These are phyloP conservation scores for Venturia canescens DNA, from an alignment of 1,140 invertebrate species.

Conservation along the genomic window DNA sequence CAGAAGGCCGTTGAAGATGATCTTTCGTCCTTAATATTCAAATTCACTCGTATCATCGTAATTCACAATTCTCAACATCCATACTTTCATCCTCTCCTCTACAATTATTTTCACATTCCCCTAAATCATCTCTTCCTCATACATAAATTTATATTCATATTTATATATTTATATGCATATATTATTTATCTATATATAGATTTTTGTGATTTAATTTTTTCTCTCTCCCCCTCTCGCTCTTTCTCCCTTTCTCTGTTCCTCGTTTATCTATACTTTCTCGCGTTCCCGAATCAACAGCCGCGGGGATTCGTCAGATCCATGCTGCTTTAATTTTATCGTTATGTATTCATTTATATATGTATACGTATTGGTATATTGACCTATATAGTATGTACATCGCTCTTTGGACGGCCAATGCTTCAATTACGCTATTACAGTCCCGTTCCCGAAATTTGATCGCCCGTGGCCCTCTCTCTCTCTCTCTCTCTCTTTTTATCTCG, in stretches of 20 bases:
- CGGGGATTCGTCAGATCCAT: not conserved
- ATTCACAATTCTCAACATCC: not conserved
- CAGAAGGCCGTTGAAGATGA: no score
- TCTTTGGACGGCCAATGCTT: conserved; percentile 12
- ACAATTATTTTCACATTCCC: not conserved
- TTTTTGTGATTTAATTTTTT: conserved; percentile 51
- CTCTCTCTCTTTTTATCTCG: not conserved
- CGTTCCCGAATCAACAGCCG: conserved; percentile 30
- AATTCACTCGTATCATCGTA: not conserved
- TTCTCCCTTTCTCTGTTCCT: conserved; percentile 5
- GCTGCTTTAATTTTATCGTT: not conserved
- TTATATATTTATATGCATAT: conserved; percentile 27
- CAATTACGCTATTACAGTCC: not conserved
- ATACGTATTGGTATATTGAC: not conserved
- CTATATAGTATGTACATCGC: conserved; percentile 2
- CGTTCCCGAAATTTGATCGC: not conserved
- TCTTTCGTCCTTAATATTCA: no score
- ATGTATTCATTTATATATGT: not conserved
- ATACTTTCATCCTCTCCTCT: not conserved
- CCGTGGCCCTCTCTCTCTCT: not conserved
- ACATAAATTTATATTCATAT: conserved; percentile 25
- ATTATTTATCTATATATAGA: no score
- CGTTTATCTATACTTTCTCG: conserved; percentile 43
- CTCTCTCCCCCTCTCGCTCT: not conserved
- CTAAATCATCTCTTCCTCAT: not conserved